Base-by-base conservation (phyloP, 2,113 vertebrate species). In the Lamprotornis superbus region DNA sequence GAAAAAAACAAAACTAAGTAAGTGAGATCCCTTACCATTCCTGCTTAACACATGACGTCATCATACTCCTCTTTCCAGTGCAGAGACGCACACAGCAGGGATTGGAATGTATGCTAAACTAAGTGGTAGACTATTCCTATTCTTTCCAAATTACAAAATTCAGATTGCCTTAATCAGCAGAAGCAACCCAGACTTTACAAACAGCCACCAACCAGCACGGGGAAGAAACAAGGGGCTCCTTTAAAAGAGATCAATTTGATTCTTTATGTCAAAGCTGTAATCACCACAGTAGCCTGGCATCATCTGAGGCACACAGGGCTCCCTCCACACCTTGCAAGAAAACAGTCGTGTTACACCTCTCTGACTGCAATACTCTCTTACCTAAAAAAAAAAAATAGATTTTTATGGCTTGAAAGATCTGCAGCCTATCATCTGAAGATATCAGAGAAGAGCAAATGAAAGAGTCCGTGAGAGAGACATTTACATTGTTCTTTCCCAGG, bases 401-500 rank as follows among this genome's bases (percentile, higher is more conserved):
- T 94, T 90, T 94, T 71, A 82, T 53, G 65, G 42, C 47, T 44
- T 84, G 77, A 78, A 83, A 95, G 83, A 87, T 79, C 76, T 90
- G 80, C 52, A 86, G 47, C 75, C 22, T 64, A 94, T 92, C 85
- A 94, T 79, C 53, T 73, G 75, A 86, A 91, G 81, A 63, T 83
- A 94, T 35, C 89, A 61, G 53, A 89, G 91, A 84, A 67, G 44
- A 94, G 47, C 25, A 10, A 95, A 92, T 68, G 67, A 93, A 83
- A 94, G 47, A 93, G 87, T 89, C 33, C 15, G 21, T 56, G 71
- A 94, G 79, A 96, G 76, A 96, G 52, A 91, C 81, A 90, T 89
- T 93, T 95, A 82, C 94, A 93, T 89, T 97, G 90, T 95, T 95
- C 94, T 91, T 92, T 96, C 93, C 95, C 91, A 91, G 86, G 88